These are phyloP conservation scores for Falco novaeseelandiae DNA, from an alignment of 2,797 vertebrate species.

Conservation along the genomic window DNA sequence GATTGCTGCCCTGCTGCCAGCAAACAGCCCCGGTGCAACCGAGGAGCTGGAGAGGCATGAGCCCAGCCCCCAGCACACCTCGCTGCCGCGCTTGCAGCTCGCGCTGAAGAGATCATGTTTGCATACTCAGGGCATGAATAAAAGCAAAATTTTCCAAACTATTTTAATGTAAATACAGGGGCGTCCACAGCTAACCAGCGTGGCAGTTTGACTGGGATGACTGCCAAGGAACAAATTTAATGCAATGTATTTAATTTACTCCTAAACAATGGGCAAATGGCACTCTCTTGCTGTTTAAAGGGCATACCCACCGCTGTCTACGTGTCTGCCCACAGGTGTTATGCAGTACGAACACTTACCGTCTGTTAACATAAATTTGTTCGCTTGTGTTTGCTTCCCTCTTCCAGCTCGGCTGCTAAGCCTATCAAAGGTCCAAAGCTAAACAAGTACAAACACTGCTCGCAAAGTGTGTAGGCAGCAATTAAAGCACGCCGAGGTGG, in stretches of 20 bases:
- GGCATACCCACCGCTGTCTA: not conserved
- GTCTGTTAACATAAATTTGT: not conserved
- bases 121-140: not conserved
- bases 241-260: not conserved
- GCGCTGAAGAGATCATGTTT: not conserved
- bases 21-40: fast-evolving
- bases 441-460: not conserved
- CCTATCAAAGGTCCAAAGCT: not conserved
- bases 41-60: fast-evolving
- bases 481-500: not conserved
- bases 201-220: not conserved
- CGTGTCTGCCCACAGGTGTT: slow-evolving; percentile 58
- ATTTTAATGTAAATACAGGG: slow-evolving; percentile 32
- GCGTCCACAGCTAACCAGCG: not conserved
- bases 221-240: slow-evolving; percentile 43
- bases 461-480: not conserved
- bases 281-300: not conserved
- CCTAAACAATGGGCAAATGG: slow-evolving; percentile 10
- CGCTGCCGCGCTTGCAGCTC: not conserved
- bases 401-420: not conserved
- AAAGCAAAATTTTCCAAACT: not conserved
- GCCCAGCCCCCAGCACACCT: not conserved
- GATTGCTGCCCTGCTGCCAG: not conserved
- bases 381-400: not conserved
- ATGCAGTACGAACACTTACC: not conserved